These are phyloP conservation scores for Saguinus imperator DNA, from an alignment of 2,113 vertebrate species.

Conservation along the genomic window DNA sequence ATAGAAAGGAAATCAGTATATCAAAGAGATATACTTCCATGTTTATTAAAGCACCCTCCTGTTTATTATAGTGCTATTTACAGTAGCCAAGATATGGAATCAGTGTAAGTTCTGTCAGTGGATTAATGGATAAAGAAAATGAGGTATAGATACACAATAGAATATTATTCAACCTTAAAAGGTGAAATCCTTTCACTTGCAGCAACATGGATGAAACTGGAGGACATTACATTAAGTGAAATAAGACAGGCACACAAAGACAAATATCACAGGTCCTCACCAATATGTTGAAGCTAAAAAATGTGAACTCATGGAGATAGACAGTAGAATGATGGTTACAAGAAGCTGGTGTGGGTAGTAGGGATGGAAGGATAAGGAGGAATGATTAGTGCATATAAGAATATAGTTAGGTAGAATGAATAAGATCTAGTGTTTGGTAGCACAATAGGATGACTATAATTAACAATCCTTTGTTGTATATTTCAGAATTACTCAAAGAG, in stretches of 20 bases:
- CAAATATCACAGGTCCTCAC: background rate
- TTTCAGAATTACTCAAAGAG: background rate
- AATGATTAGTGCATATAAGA: background rate
- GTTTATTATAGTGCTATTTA: background rate
- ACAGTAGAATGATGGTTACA: background rate
- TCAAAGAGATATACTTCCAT: background rate
- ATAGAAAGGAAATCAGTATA: background rate
- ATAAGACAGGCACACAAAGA: background rate
- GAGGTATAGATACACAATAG: background rate
- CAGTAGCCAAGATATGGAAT: background rate
- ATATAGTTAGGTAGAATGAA: background rate
- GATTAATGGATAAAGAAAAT: background rate
- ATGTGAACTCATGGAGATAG: background rate
- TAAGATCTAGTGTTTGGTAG: background rate
- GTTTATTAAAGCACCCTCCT: background rate
- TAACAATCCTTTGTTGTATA: background rate
- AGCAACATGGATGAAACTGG: background rate
- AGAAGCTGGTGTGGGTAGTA: background rate
- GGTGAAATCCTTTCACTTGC: background rate
- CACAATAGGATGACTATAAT: background rate
- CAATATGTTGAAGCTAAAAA: background rate
- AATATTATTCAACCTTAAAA: background rate
- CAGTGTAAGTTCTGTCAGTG: background rate
- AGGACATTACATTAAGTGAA: background rate
- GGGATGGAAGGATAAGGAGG: background rate